Percentiles rank a stretch among this genome's conserved stretches.
phyloP scores from a whole-genome alignment of 2,888 invertebrate species.

The Aleiodes leptofemur region DNA sequence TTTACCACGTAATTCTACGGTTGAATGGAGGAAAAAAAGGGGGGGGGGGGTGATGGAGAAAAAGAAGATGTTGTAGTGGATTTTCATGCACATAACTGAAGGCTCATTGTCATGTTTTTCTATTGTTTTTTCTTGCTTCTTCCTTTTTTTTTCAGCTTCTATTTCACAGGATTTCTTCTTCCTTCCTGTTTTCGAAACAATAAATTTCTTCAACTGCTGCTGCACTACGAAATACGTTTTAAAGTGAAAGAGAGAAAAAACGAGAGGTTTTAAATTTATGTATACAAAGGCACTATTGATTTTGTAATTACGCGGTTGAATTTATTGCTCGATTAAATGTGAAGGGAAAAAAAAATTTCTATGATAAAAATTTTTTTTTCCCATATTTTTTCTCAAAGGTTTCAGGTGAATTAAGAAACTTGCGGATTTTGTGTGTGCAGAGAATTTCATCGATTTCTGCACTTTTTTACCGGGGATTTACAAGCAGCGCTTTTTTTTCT shows the following conservation, averaged over 20 bases:
- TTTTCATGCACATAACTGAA: conserved; percentile 21
- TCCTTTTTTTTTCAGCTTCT: not conserved
- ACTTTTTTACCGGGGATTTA: too few relatives aligned
- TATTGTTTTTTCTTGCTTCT: not conserved
- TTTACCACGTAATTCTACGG: conserved; percentile 4
- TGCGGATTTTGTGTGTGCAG: not conserved
- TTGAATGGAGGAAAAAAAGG: not conserved
- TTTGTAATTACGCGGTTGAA: conserved; percentile 23
- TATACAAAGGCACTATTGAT: conserved; percentile 19
- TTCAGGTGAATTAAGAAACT: not conserved
- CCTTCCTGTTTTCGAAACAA: not conserved
- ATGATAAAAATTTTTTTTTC: not conserved
- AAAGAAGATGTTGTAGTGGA: conserved; percentile 8
- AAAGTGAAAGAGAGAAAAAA: not conserved
- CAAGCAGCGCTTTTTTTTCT: too few relatives aligned
- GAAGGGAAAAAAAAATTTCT: conserved; percentile 12
- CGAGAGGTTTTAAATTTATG: conserved; percentile 12
- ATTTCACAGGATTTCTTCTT: not conserved
- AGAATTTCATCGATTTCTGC: too few relatives aligned
- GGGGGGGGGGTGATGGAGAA: too few relatives aligned
- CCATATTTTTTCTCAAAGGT: not conserved
- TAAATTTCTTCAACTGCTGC: conserved; percentile 4
- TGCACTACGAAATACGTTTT: not conserved
- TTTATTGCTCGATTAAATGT: conserved; percentile 26
- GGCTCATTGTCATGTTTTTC: conserved; percentile 1